phyloP scores from a whole-genome alignment of 37 sponge, comb jelly and placozoan genomes.

The Chondrosia reniformis region DNA sequence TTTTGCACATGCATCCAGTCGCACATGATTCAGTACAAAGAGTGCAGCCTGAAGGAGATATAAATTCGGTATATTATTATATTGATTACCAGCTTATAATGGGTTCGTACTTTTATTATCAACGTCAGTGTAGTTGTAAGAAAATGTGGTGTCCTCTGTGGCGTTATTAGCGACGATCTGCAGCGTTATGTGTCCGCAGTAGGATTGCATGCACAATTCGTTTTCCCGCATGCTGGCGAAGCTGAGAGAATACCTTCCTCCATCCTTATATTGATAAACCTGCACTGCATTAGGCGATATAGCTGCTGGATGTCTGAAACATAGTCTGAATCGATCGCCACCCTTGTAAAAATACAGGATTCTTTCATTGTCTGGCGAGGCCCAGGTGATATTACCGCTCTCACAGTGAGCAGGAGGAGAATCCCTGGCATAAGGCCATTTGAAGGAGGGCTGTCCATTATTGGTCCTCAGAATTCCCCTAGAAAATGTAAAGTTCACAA shows the following conservation, averaged over 20 bases:
- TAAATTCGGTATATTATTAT: not conserved
- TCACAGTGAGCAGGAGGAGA: not conserved
- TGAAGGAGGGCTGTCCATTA: too few relatives aligned
- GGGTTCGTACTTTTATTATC: not conserved
- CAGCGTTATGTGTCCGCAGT: slow-evolving; percentile 32
- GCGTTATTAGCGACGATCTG: not conserved
- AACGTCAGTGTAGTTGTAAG: not conserved
- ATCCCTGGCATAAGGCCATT: too few relatives aligned
- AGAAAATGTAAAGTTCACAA: too few relatives aligned
- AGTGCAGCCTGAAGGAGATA: slow-evolving; percentile 26
- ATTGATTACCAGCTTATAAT: not conserved
- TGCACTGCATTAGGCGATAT: too few relatives aligned
- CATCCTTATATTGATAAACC: too few relatives aligned
- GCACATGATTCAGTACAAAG: slow-evolving; percentile 27
- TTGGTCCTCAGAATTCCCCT: too few relatives aligned
- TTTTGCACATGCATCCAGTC: slow-evolving; percentile 19
- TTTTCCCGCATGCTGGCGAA: not conserved
- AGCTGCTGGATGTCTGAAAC: too few relatives aligned
- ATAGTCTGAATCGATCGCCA: too few relatives aligned
- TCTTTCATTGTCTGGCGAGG: not conserved
- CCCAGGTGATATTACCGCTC: not conserved
- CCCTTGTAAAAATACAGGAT: too few relatives aligned
- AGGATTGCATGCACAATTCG: not conserved
- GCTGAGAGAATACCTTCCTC: too few relatives aligned
- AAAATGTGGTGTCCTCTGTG: not conserved